Percentiles rank a stretch among this genome's conserved stretches.
phyloP scores from a whole-genome alignment of 2,113 vertebrate species.

The Ornithorhynchus anatinus region DNA sequence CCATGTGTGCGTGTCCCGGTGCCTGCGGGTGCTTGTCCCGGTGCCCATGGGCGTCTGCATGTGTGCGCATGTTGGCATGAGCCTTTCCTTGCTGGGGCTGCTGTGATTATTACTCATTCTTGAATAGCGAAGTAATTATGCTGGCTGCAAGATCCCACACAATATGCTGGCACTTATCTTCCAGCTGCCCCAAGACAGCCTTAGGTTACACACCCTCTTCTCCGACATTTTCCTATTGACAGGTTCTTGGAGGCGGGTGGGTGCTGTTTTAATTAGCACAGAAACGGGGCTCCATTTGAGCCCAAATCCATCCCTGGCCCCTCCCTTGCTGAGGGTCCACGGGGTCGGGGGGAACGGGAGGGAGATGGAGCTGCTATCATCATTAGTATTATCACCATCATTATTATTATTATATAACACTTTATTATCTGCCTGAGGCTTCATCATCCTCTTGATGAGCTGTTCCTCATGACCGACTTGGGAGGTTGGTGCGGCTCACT shows the following conservation, averaged over 20 bases:
- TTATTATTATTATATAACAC: too few relatives aligned
- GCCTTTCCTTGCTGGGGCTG: background rate
- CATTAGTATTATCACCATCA: too few relatives aligned
- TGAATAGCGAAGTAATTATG: conserved; percentile 33
- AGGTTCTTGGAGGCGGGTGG: background rate
- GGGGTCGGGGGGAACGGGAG: background rate
- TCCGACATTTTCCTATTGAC: background rate
- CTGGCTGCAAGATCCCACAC: conserved; percentile 23
- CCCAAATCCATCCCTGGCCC: background rate
- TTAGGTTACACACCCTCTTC: background rate
- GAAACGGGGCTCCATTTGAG: background rate
- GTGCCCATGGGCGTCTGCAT: conserved; percentile 11
- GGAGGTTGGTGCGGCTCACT: background rate
- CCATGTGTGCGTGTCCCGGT: background rate
- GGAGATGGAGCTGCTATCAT: background rate
- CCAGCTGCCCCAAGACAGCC: conserved; percentile 47
- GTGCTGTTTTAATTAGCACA: background rate
- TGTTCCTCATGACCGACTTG: too few relatives aligned
- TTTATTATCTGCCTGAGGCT: too few relatives aligned
- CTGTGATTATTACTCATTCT: background rate
- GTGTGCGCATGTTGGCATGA: background rate
- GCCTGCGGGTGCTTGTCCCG: background rate
- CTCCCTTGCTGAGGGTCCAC: background rate
- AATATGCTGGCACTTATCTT: conserved; percentile 4
- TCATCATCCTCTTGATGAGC: too few relatives aligned